Conservation (phyloP, 37 sponge, comb jelly and placozoan species). For the Tethya wilhelma region DNA sequence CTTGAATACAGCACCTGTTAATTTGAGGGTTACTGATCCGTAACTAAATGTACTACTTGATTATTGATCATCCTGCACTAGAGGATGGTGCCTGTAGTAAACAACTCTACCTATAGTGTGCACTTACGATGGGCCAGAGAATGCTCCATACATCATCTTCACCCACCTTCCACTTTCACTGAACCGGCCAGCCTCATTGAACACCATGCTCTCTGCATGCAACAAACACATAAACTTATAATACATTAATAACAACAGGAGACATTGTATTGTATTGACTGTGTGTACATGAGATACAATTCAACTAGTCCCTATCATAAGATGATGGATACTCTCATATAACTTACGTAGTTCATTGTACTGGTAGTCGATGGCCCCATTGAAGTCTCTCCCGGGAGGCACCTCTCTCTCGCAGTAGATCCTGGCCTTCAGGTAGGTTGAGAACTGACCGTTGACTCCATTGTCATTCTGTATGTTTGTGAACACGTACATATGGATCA, state of each 20-base stretch:
- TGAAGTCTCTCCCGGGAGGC: slow-evolving; percentile 1
- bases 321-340: not conserved
- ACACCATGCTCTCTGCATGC: slow-evolving; percentile 17
- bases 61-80: too few species aligned
- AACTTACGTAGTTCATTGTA: slow-evolving; percentile 34
- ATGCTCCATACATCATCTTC: slow-evolving; percentile 48
- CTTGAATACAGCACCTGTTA: too few species aligned
- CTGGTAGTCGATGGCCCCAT: slow-evolving; percentile 11
- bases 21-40: not conserved
- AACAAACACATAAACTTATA: not conserved
- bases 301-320: not conserved
- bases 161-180: not conserved
- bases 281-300: not conserved
- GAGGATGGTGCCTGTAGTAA: too few species aligned
- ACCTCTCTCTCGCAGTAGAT: slow-evolving; percentile 12
- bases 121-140: slow-evolving; percentile 35
- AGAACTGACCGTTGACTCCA: slow-evolving; percentile 6
- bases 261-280: not conserved
- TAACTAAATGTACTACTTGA: not conserved
- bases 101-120: not conserved
- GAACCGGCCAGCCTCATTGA: slow-evolving; percentile 28
- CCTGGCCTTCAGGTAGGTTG: slow-evolving; percentile 29
- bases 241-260: not conserved
- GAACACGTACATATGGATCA: not conserved
- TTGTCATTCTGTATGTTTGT: slow-evolving; percentile 19